phyloP scores from a whole-genome alignment of 2,113 vertebrate genomes.

The Poeciliopsis prolifica region DNA sequence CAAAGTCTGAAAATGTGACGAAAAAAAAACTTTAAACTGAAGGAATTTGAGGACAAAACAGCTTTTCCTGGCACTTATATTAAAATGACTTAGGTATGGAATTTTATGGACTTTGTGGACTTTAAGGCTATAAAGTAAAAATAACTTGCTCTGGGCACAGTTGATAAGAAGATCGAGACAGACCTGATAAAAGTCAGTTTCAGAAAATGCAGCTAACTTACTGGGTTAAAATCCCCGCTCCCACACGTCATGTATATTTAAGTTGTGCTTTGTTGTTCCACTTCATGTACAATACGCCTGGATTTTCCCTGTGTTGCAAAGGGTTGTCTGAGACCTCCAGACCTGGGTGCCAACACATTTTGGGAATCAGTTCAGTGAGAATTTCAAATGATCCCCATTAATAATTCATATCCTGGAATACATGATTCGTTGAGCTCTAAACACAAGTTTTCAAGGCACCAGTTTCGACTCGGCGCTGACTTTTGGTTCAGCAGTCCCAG shows the following conservation, averaged over 20 bases:
- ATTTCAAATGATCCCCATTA: constrained; percentile 75
- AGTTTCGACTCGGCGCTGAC: constrained; percentile 52
- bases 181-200: constrained; percentile 52
- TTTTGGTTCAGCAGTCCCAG: constrained; percentile 22
- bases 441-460: constrained; percentile 68
- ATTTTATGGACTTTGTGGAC: constrained; percentile 27
- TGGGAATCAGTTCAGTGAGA: constrained; percentile 81
- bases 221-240: constrained; percentile 50
- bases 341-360: constrained; percentile 76
- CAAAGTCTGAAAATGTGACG: neutral
- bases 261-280: constrained; percentile 73
- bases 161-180: neutral
- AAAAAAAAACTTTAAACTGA: neutral
- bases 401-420: constrained; percentile 78
- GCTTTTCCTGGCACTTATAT: constrained; percentile 24
- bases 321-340: constrained; percentile 72
- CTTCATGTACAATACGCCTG: constrained; percentile 68
- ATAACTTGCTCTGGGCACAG: constrained; percentile 28
- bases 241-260: constrained; percentile 74
- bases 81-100: constrained; percentile 56
- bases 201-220: constrained; percentile 47
- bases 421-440: constrained; percentile 68
- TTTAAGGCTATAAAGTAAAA: constrained; percentile 45
- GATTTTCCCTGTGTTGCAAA: constrained; percentile 69
- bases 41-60: neutral